These are phyloP conservation scores for Drosophila arawakana DNA, from an alignment of 1,140 invertebrate genomes.

Conservation along the genomic window DNA sequence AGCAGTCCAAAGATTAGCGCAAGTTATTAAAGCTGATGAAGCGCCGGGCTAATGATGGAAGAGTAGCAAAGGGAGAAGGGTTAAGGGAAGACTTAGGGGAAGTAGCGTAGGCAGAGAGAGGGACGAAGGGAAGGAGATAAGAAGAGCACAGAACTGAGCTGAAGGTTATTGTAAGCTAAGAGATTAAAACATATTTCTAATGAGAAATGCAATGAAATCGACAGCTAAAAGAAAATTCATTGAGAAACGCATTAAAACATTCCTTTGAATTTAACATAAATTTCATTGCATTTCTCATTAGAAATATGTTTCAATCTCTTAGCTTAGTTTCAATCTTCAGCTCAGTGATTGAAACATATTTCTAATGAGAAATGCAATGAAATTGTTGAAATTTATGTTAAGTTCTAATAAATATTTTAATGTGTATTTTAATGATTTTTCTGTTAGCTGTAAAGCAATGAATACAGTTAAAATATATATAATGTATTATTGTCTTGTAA, in stretches of 20 bases:
- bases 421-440: background rate
- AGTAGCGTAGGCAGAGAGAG: background rate
- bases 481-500: no score
- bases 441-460: no score
- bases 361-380: background rate
- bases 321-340: no score
- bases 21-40: constrained; percentile 52
- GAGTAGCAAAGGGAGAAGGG: background rate
- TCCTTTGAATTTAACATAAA: no score
- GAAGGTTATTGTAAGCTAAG: background rate
- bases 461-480: no score
- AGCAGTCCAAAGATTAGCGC: constrained; percentile 45
- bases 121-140: background rate
- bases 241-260: no score
- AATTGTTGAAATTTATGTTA: background rate
- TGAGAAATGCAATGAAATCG: background rate
- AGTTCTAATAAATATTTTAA: background rate
- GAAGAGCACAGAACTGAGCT: background rate
- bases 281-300: no score
- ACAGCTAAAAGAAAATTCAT: no score
- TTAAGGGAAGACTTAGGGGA: background rate
- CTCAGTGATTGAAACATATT: background rate
- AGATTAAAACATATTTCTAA: background rate
- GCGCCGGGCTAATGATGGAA: constrained; percentile 32
- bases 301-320: no score